Conservation (phyloP, 1,140 invertebrate genomes). For the Parapsyche elsis region DNA sequence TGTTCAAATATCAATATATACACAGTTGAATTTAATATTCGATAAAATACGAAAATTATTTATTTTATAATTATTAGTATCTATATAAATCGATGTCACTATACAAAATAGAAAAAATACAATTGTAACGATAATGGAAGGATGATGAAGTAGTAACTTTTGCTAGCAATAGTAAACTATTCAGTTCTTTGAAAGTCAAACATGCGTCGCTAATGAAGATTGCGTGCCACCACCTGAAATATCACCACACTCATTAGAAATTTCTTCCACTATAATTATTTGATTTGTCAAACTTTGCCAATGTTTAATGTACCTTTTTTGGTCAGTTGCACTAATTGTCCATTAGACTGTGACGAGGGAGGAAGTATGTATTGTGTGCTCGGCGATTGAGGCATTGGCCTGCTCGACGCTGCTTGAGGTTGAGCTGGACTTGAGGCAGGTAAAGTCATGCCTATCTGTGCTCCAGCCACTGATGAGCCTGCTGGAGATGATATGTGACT, state of each 20-base stretch:
- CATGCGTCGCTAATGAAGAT: constrained; percentile 51
- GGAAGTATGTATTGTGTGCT: constrained; percentile 51
- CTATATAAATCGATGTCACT: constrained; percentile 10
- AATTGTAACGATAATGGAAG: constrained; percentile 35
- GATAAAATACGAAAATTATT: background rate
- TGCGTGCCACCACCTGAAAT: constrained; percentile 48
- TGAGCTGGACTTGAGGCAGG: constrained; percentile 42
- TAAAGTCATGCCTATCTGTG: constrained; percentile 3
- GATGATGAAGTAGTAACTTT: constrained; percentile 40
- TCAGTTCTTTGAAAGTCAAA: constrained; percentile 51
- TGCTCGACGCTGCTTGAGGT: constrained; percentile 44
- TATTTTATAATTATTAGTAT: background rate
- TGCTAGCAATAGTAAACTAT: constrained; percentile 16
- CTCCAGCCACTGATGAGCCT: constrained; percentile 3
- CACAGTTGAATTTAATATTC: background rate
- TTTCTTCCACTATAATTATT: constrained; percentile 18
- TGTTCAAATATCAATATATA: background rate
- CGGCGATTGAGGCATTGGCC: constrained; percentile 46
- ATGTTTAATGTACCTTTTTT: constrained; percentile 48
- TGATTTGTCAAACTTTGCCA: background rate
- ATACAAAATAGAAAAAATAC: constrained; percentile 33
- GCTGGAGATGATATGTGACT: constrained; percentile 45
- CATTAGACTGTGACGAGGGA: constrained; percentile 32
- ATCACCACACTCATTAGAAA: constrained; percentile 2
- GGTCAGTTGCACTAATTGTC: constrained; percentile 52